Conservation (phyloP, 2,888 invertebrate genomes). For the Cheilosia vulpina region DNA sequence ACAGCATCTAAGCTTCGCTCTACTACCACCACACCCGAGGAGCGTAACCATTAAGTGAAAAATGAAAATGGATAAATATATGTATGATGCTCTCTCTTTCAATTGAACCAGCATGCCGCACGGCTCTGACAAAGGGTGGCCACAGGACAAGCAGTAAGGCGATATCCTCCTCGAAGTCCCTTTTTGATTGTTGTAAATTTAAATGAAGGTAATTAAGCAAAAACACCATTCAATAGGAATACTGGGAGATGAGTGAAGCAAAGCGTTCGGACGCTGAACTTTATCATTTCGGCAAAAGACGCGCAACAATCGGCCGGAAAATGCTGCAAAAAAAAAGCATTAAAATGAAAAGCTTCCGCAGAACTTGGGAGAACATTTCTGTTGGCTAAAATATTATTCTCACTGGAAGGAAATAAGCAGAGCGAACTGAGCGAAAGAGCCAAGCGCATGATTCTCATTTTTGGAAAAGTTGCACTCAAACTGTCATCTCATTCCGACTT, state of each 20-base stretch:
- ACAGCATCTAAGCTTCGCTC: constrained; percentile 48
- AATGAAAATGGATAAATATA: not conserved
- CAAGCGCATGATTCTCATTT: constrained; percentile 44
- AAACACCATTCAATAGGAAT: constrained; percentile 14
- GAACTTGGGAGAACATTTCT: not conserved
- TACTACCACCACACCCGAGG: constrained; percentile 37
- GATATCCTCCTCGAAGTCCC: not conserved
- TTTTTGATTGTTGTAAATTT: constrained; percentile 44
- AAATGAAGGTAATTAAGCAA: constrained; percentile 43
- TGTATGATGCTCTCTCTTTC: constrained; percentile 11
- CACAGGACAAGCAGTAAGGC: not conserved
- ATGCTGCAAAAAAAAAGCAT: not conserved
- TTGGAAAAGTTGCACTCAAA: constrained; percentile 14
- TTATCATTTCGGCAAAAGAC: constrained; percentile 46
- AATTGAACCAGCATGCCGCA: not conserved
- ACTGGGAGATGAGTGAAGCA: not conserved
- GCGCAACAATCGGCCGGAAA: constrained; percentile 70
- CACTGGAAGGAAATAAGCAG: constrained; percentile 18
- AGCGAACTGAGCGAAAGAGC: constrained; percentile 58
- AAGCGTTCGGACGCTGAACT: constrained; percentile 20
- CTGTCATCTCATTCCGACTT: not conserved
- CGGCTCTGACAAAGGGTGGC: not conserved
- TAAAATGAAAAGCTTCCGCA: constrained; percentile 28
- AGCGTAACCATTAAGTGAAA: not conserved
- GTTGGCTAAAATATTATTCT: not conserved